Percentiles rank a stretch among this genome's conserved stretches.
Conservation (phyloP, 1,140 invertebrate species). For the Papilio xuthus region DNA sequence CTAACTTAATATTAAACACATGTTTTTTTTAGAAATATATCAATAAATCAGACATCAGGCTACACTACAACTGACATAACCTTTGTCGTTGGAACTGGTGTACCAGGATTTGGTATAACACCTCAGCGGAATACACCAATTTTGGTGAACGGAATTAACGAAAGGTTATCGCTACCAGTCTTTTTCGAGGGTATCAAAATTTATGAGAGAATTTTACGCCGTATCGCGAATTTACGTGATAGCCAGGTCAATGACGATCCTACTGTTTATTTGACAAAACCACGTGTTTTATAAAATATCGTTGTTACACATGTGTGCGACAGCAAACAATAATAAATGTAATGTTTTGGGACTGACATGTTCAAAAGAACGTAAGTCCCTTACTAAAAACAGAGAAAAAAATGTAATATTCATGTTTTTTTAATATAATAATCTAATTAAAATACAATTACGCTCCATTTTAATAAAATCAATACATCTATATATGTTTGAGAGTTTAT, state of each 20-base stretch:
- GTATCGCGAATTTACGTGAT: slow-evolving; percentile 3
- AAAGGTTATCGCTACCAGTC: not conserved
- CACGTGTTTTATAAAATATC: not conserved
- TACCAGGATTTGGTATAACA: not conserved
- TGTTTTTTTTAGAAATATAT: not conserved
- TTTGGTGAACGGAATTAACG: not conserved
- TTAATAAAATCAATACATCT: too few species aligned
- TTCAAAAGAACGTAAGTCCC: too few species aligned
- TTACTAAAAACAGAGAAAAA: too few species aligned
- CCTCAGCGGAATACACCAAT: slow-evolving; percentile 1
- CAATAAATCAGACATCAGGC: not conserved
- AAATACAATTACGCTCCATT: too few species aligned
- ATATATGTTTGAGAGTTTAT: too few species aligned
- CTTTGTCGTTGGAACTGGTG: not conserved
- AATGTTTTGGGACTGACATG: too few species aligned
- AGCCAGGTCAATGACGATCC: not conserved
- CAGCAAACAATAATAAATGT: too few species aligned
- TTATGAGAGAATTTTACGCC: slow-evolving; percentile 2
- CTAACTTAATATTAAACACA: not conserved
- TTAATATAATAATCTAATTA: too few species aligned
- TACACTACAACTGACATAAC: not conserved
- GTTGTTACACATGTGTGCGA: too few species aligned
- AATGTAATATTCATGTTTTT: too few species aligned
- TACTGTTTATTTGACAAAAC: not conserved
- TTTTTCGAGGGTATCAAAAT: not conserved